phyloP scores from a whole-genome alignment of 1,140 invertebrate species.

The Eubasilissa regina region DNA sequence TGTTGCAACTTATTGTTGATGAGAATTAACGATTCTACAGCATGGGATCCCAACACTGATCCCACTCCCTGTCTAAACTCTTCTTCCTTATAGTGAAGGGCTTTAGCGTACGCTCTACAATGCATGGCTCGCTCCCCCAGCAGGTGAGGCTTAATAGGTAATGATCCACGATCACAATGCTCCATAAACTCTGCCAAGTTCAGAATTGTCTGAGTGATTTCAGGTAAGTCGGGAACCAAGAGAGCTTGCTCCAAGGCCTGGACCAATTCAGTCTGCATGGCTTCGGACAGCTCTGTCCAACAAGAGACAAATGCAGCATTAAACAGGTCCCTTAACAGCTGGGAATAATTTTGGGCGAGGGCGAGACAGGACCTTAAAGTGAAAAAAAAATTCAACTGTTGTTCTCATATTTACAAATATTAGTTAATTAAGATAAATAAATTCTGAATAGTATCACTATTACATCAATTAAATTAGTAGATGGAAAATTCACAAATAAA shows the following conservation, averaged over 20 bases:
- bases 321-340: conserved; percentile 94
- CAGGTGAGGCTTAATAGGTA: conserved; percentile 91
- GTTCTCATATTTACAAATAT: no score
- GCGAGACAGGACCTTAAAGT: conserved; percentile 85
- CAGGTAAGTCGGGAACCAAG: conserved; percentile 93
- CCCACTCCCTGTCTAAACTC: conserved; percentile 85
- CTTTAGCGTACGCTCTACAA: conserved; percentile 93
- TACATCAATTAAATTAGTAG: no score
- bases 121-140: conserved; percentile 88
- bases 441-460: no score
- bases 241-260: conserved; percentile 91
- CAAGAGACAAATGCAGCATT: conserved; percentile 99
- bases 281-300: conserved; percentile 94
- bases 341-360: conserved; percentile 94
- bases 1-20: conserved; percentile 99
- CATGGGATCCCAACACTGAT: conserved; percentile 80
- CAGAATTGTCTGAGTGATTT: conserved; percentile 97
- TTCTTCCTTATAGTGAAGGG: conserved; percentile 98
- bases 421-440: no score
- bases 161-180: conserved; percentile 96
- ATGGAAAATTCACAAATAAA: no score
- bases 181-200: conserved; percentile 99
- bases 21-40: conserved; percentile 94
- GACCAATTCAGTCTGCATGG: conserved; percentile 90
- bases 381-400: no score